Evolutionary conservation across 53 echinoderm and acorn worm genomes (phyloP).

Genomic region (Zoroaster sp.): DNA sequence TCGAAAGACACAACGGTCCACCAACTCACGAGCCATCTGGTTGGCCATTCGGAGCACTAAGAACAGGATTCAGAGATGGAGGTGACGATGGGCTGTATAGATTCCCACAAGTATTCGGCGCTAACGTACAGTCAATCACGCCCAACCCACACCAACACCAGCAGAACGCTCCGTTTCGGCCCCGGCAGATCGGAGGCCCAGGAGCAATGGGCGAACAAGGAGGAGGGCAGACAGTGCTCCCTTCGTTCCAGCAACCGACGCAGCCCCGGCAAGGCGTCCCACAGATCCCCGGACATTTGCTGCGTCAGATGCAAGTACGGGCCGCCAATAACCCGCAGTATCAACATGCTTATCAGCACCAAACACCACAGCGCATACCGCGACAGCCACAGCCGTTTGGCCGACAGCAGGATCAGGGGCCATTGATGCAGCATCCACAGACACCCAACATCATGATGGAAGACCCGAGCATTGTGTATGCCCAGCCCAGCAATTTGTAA

Average conservation of each 20-base stretch:
- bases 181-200: too few species aligned
- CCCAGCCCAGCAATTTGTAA: conserved; percentile 30
- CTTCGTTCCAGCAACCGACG: neutral
- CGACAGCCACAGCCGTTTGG: neutral
- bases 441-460: neutral
- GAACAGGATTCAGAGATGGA: too few species aligned
- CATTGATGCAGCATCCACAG: neutral
- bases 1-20: neutral
- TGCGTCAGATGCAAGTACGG: neutral
- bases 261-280: neutral
- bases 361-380: neutral
- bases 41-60: neutral
- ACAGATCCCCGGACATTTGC: neutral
- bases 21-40: neutral
- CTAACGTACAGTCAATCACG: neutral
- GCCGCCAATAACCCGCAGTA: neutral
- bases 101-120: neutral
- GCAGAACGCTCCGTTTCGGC: neutral
- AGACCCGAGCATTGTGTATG: conserved; percentile 19
- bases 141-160: neutral
- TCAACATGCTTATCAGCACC: neutral
- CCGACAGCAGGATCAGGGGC: neutral
- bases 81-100: neutral
- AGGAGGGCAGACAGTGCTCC: neutral
- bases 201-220: neutral